A percentile compares a stretch with the other conserved stretches of the same genome.
phyloP scores from a whole-genome alignment of 2,113 vertebrate genomes.

The Pongo abelii region DNA sequence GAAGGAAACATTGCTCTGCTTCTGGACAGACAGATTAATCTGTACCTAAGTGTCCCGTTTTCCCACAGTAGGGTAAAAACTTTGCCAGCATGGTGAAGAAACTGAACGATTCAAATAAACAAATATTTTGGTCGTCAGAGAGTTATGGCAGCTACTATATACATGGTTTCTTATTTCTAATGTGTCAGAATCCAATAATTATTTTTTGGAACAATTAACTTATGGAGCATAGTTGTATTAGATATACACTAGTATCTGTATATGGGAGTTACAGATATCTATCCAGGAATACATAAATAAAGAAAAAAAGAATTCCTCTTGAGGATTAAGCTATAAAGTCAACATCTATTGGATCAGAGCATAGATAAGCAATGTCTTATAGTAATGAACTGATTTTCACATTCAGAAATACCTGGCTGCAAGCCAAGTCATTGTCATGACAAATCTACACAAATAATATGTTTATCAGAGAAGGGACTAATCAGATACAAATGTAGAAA shows the following conservation, averaged over 20 bases:
- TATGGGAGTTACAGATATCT: neutral
- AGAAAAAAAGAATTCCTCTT: neutral
- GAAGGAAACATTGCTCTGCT: neutral
- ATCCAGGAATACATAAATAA: neutral
- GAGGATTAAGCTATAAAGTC: neutral
- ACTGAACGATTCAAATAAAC: neutral
- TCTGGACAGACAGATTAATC: neutral
- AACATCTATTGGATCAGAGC: neutral
- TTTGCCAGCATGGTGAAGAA: neutral
- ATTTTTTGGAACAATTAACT: slow-evolving; percentile 9
- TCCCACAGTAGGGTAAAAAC: neutral
- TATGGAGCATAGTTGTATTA: neutral
- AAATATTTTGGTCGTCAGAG: neutral
- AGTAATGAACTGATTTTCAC: neutral
- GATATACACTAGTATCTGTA: neutral
- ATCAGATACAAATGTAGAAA: neutral
- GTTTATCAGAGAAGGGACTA: neutral
- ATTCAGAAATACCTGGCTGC: neutral
- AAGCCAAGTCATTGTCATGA: neutral
- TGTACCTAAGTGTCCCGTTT: neutral
- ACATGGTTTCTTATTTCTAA: neutral
- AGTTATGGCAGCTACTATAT: neutral
- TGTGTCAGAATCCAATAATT: neutral
- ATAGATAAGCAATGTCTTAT: neutral
- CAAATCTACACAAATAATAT: neutral